Percentiles rank a stretch among this genome's conserved stretches.
Conservation (phyloP, 2,113 vertebrate species). For the Salvator merianae region DNA sequence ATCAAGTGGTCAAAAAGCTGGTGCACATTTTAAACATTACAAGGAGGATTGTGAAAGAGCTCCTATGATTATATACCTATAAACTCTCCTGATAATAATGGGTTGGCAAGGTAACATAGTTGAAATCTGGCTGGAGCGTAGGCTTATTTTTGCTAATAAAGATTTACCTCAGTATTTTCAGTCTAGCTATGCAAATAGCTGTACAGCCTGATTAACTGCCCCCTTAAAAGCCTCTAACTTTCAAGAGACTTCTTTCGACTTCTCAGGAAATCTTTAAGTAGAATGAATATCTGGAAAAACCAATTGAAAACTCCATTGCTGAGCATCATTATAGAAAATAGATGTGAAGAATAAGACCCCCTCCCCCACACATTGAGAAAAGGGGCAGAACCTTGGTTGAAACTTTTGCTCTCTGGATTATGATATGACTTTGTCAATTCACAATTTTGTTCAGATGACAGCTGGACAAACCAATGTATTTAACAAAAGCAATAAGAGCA, state of each 20-base stretch:
- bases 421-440: background rate
- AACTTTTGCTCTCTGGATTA: rapidly evolving
- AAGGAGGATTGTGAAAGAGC: conserved; percentile 56
- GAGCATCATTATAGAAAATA: background rate
- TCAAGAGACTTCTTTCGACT: background rate
- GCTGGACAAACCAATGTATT: conserved; percentile 12
- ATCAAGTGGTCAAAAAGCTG: conserved; percentile 56
- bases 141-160: background rate
- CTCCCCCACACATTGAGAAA: background rate
- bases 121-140: background rate
- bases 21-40: conserved; percentile 57
- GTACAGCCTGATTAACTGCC: background rate
- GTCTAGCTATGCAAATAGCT: background rate
- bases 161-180: background rate
- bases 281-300: conserved; percentile 35
- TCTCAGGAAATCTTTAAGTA: background rate
- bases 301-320: background rate
- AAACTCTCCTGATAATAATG: background rate
- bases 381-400: background rate
- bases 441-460: background rate
- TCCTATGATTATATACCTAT: conserved; percentile 39
- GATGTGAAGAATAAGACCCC: background rate
- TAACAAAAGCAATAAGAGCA: background rate
- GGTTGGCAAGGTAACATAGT: conserved; percentile 9
- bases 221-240: background rate